Evolutionary conservation across 2,113 vertebrate species (phyloP).

Genomic region (Rostratula benghalensis): DNA sequence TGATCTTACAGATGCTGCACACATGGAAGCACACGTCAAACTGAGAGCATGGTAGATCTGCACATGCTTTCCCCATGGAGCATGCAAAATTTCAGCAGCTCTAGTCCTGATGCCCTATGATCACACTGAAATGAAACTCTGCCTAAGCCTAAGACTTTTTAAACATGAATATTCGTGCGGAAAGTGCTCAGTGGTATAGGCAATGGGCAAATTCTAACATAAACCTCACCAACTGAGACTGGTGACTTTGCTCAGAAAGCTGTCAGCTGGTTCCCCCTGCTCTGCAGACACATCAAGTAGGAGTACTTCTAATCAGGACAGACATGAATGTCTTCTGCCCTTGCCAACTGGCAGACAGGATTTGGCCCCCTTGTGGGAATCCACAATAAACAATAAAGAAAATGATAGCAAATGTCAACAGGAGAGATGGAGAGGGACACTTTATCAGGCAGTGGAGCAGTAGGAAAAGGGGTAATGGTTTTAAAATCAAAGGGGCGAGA

Average conservation of each 20-base stretch:
- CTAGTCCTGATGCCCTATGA: background rate
- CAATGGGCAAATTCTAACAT: background rate
- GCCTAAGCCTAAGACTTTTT: background rate
- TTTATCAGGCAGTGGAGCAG: no score
- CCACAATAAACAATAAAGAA: background rate
- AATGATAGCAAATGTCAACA: background rate
- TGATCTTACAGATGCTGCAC: background rate
- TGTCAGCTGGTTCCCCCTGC: background rate
- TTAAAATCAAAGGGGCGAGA: no score
- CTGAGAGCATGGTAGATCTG: background rate
- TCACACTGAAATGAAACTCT: background rate
- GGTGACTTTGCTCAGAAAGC: background rate
- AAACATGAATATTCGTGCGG: background rate
- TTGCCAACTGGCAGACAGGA: background rate
- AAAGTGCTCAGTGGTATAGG: background rate
- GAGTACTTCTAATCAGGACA: background rate
- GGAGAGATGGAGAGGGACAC: no score
- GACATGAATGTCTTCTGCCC: background rate
- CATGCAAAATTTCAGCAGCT: background rate
- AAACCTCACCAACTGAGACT: background rate
- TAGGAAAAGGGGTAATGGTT: no score
- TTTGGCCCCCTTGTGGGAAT: background rate
- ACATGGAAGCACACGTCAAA: fast-evolving
- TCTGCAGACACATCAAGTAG: background rate
- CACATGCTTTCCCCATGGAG: background rate